Base-by-base conservation (phyloP, 2,797 vertebrate species). In the Prunella strophiata region DNA sequence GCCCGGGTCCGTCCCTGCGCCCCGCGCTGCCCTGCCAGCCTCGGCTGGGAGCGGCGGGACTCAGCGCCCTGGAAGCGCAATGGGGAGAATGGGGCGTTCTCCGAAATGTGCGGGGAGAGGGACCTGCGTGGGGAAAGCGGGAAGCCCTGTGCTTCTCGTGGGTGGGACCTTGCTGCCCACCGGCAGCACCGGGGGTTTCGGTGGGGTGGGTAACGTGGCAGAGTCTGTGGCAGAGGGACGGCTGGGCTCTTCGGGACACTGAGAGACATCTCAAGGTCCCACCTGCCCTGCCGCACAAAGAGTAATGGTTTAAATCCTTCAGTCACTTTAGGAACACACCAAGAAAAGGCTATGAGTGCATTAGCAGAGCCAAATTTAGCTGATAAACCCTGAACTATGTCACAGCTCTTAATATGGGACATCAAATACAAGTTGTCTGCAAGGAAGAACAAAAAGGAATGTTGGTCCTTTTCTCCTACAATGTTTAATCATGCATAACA, bases 401-500 rank as follows among this genome's bases (percentile, higher is more conserved):
- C 26, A 15, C 21, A 13, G 14, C 6, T 83, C 25, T 51, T 66
- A 13, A 55, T 18, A 13, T 1, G 30, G 73, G 34, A 42, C 27
- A n/a, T 52, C n/a, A 55, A 29, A 26, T 38, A 5, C 3, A 48
- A 80, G n/a, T 50, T 54, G 6, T 23, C 66, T 68, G 40, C 42
- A 27, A 58, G 42, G 68, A 54, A 79, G 16, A 61, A 30, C 11
- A 5, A 43, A 79, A 63, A 1, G 1, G 9, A 63, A 23, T 3
- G 5, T 43, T 13, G 3, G 30, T 81, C 34, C 50, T 58, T 68
- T 67, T 30, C 22, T 47, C 20, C 54, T 57, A 6, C 11, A 0
- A 3, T 3, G 6, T 32, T 81, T 43, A n/a, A 22, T 29, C 40
- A 16, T 9, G 29, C 29, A 0, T 29, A 10, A 10, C 1, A 0